These are phyloP conservation scores for pig (Sus scrofa) DNA, from an alignment of 2,113 vertebrate genomes.

Conservation along the genomic window DNA sequence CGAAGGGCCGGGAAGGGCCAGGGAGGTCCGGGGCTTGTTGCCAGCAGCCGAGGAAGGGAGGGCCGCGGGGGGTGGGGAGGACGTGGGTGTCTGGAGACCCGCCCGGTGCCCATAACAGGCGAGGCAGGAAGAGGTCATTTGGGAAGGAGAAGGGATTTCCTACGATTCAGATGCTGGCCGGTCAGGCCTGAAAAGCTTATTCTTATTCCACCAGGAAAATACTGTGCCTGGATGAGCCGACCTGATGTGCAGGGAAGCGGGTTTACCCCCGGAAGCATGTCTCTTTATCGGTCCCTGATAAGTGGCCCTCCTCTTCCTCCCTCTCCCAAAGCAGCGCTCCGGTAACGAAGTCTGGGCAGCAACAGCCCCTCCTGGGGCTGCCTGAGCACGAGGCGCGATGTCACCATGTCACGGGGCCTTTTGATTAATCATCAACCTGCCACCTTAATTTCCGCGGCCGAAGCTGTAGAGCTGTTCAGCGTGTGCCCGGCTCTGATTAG, in stretches of 20 bases:
- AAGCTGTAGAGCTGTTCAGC: not conserved
- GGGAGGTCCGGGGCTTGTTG: no score
- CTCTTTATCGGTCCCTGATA: not conserved
- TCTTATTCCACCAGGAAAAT: conserved; percentile 49
- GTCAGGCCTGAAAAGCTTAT: not conserved
- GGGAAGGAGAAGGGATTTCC: conserved; percentile 74
- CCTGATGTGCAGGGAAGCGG: not conserved
- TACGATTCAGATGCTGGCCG: conserved; percentile 64
- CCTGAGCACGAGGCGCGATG: rapidly evolving
- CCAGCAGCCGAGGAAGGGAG: conserved; percentile 42
- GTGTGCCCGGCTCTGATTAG: rapidly evolving
- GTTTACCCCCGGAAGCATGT: not conserved
- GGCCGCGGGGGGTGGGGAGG: not conserved
- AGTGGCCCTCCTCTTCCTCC: not conserved
- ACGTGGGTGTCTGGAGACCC: not conserved
- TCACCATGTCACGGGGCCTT: not conserved
- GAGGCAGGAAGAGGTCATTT: conserved; percentile 59
- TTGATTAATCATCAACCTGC: rapidly evolving
- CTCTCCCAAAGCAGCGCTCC: not conserved
- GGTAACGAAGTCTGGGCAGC: not conserved
- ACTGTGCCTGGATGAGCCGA: not conserved
- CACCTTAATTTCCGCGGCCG: not conserved
- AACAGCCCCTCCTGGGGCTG: not conserved
- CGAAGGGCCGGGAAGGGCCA: not conserved
- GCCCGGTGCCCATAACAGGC: conserved; percentile 2